Base-by-base conservation (phyloP, 2,888 invertebrate species). In the Diaprepes abbreviatus region DNA sequence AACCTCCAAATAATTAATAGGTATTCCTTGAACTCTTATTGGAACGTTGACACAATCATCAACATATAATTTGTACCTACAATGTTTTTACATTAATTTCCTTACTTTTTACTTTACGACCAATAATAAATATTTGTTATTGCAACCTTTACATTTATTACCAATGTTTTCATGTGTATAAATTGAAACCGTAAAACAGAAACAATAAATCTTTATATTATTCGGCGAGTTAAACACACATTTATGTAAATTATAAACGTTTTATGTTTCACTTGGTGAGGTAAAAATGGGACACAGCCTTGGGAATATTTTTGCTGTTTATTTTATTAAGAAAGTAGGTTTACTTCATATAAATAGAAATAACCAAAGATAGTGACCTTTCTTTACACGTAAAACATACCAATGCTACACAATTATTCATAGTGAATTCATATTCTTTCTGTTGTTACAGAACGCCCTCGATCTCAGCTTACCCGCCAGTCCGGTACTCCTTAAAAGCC, bases 381-480 rank as follows among this genome's bases (percentile, higher is more conserved):
- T 24, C 24, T 24, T 5, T 5, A 4, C 24, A 24, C 5, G 3
- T 24, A 24, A 24, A n/a, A n/a, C n/a, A n/a, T n/a, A n/a, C n/a
- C n/a, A n/a, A n/a, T n/a, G n/a, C n/a, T n/a, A n/a, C n/a, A n/a
- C n/a, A n/a, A n/a, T n/a, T n/a, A n/a, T n/a, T n/a, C n/a, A n/a
- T n/a, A n/a, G n/a, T n/a, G n/a, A n/a, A n/a, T n/a, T n/a, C n/a
- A n/a, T n/a, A n/a, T 16, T 50, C 40, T 71, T 69, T 50, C 50
- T 52, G 62, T 72, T 68, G 60, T 77, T 89, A 57, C 87, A 96
- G 96, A 96, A 96, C 85, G 95, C 96, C 36, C 86, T 96, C 80
- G 96, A 96, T 82, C 86, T 96, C 79, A 93, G 94, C 72, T 95
- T 94, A 16, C 96, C 96, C 50, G 96, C 96, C 69, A 94, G 94